Conservation (phyloP, 2,113 vertebrate genomes). For the Podilymbus podiceps region DNA sequence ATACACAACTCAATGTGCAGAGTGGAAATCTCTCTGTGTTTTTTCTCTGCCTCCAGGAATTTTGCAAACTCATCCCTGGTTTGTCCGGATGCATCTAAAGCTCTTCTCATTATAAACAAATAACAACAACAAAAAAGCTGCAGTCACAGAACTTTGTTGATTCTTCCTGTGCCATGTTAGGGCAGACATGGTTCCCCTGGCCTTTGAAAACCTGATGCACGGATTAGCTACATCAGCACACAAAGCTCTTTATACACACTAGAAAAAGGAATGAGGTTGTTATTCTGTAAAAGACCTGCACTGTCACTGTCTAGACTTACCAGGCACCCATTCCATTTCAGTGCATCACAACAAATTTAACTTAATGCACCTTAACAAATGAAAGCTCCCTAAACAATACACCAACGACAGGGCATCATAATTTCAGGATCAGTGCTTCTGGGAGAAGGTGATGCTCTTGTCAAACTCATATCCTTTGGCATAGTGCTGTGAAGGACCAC, state of each 20-base stretch:
- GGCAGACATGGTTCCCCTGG: not conserved
- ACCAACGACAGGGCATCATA: not conserved
- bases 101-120: not conserved
- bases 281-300: not conserved
- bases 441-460: not conserved
- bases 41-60: not conserved
- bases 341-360: slow-evolving; percentile 32
- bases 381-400: slow-evolving; percentile 27
- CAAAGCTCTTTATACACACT: not conserved
- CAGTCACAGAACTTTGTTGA: not conserved
- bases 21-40: not conserved
- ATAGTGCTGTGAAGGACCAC: not conserved
- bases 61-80: not conserved
- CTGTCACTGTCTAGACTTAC: slow-evolving; percentile 34
- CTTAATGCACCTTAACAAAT: slow-evolving; percentile 20
- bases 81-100: not conserved
- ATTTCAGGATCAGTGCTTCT: not conserved
- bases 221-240: slow-evolving; percentile 12
- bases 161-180: not conserved
- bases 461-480: not conserved
- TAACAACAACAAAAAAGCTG: slow-evolving; percentile 19
- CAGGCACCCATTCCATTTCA: slow-evolving; percentile 17
- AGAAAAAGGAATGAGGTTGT: not conserved
- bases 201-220: not conserved
- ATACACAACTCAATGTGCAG: not conserved